Evolutionary conservation across 1,140 invertebrate genomes (phyloP).

Genomic region (Papilio polyxenes): DNA sequence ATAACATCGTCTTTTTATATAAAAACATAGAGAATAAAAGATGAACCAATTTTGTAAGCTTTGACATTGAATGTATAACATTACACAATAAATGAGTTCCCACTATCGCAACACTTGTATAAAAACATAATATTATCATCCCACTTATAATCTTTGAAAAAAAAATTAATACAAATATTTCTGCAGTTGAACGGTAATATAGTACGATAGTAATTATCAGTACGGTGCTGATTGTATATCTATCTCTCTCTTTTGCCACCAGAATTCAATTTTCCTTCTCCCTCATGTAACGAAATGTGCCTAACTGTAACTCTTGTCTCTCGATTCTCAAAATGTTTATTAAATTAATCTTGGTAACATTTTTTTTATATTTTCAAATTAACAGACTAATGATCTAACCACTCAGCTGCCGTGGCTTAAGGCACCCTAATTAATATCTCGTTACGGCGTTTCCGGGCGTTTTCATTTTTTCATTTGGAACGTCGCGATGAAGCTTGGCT

Average conservation of each 20-base stretch:
- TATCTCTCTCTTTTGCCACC: not conserved
- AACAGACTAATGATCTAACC: not conserved
- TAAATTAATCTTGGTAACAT: too few species aligned
- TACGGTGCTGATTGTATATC: not conserved
- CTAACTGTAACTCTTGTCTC: not conserved
- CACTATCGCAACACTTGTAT: not conserved
- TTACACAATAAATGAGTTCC: not conserved
- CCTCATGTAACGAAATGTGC: not conserved
- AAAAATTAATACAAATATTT: not conserved
- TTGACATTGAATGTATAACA: not conserved
- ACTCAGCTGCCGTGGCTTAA: not conserved
- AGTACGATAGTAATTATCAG: not conserved
- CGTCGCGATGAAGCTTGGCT: not conserved
- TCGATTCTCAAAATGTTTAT: too few species aligned
- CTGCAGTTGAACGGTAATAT: too few species aligned
- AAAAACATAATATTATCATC: not conserved
- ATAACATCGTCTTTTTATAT: not conserved
- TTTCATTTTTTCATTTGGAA: conserved; percentile 2
- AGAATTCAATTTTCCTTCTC: not conserved
- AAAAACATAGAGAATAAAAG: not conserved
- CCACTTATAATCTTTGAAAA: not conserved
- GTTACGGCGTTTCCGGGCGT: not conserved
- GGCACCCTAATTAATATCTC: conserved; percentile 12
- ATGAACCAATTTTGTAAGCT: not conserved
- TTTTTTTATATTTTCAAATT: not conserved